Evolutionary conservation across 2,113 vertebrate species (phyloP).

Genomic region (Amphiprion ocellaris): DNA sequence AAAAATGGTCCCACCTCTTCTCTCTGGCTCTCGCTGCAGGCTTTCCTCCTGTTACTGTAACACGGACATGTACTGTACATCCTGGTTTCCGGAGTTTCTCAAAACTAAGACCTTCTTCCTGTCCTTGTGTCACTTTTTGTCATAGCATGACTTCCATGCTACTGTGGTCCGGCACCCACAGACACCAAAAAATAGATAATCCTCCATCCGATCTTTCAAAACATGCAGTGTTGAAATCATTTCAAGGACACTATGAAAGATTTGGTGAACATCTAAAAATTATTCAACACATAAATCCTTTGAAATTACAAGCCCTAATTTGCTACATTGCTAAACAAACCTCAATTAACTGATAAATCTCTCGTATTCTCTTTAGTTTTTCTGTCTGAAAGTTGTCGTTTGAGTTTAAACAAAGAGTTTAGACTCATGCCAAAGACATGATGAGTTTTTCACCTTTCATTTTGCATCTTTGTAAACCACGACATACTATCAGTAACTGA

Average conservation of each 20-base stretch:
- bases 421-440: constrained; percentile 14
- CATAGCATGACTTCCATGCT: not conserved
- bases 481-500: constrained; percentile 11
- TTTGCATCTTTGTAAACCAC: constrained; percentile 37
- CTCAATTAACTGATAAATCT: too few relatives aligned
- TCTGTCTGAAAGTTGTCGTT: too few relatives aligned
- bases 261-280: too few relatives aligned
- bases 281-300: too few relatives aligned
- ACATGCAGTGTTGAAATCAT: too few relatives aligned
- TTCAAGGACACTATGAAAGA: too few relatives aligned
- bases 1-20: constrained; percentile 58
- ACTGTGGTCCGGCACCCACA: not conserved
- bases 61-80: constrained; percentile 21
- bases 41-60: constrained; percentile 44
- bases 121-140: constrained; percentile 17
- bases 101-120: constrained; percentile 8
- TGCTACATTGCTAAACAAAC: too few relatives aligned
- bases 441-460: constrained; percentile 8
- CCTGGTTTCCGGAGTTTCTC: constrained; percentile 32
- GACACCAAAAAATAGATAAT: too few relatives aligned
- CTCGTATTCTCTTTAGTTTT: too few relatives aligned
- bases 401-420: constrained; percentile 4
- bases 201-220: too few relatives aligned
- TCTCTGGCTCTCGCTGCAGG: constrained; percentile 36
- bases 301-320: too few relatives aligned